Evolutionary conservation across 2,797 vertebrate genomes (phyloP), one percentile per base, ranked within the genome.

Genomic region (Squalus acanthias): DNA sequence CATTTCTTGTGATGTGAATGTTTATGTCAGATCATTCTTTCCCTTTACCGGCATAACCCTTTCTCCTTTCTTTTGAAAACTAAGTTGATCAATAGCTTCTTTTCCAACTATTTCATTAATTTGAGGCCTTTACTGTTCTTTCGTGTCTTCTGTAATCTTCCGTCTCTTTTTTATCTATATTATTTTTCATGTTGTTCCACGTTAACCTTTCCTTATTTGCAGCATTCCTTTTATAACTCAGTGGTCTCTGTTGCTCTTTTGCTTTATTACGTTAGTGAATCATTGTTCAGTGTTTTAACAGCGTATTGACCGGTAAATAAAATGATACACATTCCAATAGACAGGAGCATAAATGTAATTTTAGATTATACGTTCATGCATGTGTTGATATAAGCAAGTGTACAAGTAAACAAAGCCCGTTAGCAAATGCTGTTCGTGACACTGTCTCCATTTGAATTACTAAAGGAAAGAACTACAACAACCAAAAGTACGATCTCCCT

Each of bases 401-500:
- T 13, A 60, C 94, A 95, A 74, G 72, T 74, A 95, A 95, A 95
- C 94, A 76, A 95, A 95, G 33, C 65, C 94, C 53, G 7, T 95
- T n/a, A 95, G 94, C 72, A 95, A 95, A 95, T 95, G 70, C 94
- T 74, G 94, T 95, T 57, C 94, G 50, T 95, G 94, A 95, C 94
- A 95, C 50, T 15, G 39, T 76, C 53, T 95, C 72, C 94, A 95
- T 95, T 74, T 76, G 50, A 95, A 95, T 95, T 95, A 57, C 94
- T 76, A 95, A 95, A 95, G 50, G 70, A 15, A 95, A 72, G 69
- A 95, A 95, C 94, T 95, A 95, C 70, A 60, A 95, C 94, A 76
- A 95, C 70, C 69, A 95, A 95, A 76, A 95, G 94, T 95, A 95
- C 29, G 76, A 89, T 98, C 98, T 98, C 98, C 97, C 98, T 98